Base-by-base conservation (phyloP, 2,888 invertebrate genomes). In the Cataglyphis livida region DNA sequence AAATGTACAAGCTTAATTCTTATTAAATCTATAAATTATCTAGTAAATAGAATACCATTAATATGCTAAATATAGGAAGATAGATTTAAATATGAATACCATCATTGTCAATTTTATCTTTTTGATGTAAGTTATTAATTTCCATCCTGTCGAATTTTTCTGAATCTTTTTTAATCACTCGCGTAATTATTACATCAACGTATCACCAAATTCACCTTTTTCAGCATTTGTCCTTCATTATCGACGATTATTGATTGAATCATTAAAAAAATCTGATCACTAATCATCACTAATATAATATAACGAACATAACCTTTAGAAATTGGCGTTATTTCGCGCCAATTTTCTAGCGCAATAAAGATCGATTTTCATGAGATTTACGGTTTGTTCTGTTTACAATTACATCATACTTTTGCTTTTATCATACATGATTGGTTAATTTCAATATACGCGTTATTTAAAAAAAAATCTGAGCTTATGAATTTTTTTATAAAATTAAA, bases 251-350 rank as follows among this genome's bases (percentile, higher is more conserved):
- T 10, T 74, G 21, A 32, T 15, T 35, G 44, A 44, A 74, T 38
- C 1, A 10, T 32, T 15, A 25, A 6, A 35, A 35, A 35, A 35
- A 9, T 18, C 18, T 21, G 2, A 21, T 18, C 18, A 48, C 5
- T 48, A 48, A 48, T 48, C 12, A 62, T 32, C 9, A 32, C 25
- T 38, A 41, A 41, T 41, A 21, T 21, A 35, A 21, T 6, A 18
- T 38, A 57, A 71, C 21, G 10, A 54, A 74, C 32, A 35, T 74
- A 74, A 74, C 74, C 74, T 64, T 62, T 74, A 48, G 15, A 74
- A 74, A 48, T 48, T 75, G 65, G 74, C 74, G 35, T 35, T 48
- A 48, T 35, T 75, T 64, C 74, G 32, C 44, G 59, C 54, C 51
- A 28, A 25, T 59, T 66, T 66, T 25, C 21, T 12, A 73, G 35